Evolutionary conservation across 2,113 vertebrate species (phyloP), one percentile per base, ranked within the genome.

Genomic region (Aviceda subcristata): DNA sequence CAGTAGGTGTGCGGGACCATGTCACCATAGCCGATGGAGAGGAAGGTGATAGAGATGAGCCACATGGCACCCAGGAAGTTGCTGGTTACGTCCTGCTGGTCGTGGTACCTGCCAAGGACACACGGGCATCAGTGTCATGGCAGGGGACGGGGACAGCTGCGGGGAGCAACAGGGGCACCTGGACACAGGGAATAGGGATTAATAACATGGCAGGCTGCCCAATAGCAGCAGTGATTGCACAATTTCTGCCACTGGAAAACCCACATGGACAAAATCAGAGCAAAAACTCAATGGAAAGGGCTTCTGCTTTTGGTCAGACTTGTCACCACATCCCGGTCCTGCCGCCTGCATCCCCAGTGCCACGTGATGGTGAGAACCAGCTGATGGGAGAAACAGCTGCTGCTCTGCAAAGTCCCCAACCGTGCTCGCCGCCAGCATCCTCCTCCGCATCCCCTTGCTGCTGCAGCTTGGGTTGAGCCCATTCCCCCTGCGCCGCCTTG

Each of bases 1-100:
- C 99, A 99, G 98, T 99, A 99, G 18, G 99, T 99, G 98, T 99
- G 99, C 12, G 99, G 99, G 46, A 99, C 99, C 99, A 99, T 99
- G 96, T 99, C 99, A 23, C 99, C 99, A 0, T 99, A 99, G 80
- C 99, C 99, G 3, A 99, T 99, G 98, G 99, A 99, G 72, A 99
- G 98, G 98, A 99, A 99, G 19, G 99, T 99, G 98, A 99, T 99
- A 97, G 99, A 99, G 97, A 99, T 99, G 74, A 99, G 98, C 99
- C 99, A 99, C 99, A 99, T 99, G 95, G 99, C 99, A 5, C 99
- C 99, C 97, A 99, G 98, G 96, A 99, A 99, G 98, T 99, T 99
- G 97, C 99, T 99, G 97, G 99, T 99, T 57, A 99, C 99, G 2
- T 99, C 99, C 98, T 99, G 99, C 88, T 99, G 98, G 97, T 99